Evolutionary conservation across 2,797 vertebrate species (phyloP).

Genomic region (Gypaetus barbatus): DNA sequence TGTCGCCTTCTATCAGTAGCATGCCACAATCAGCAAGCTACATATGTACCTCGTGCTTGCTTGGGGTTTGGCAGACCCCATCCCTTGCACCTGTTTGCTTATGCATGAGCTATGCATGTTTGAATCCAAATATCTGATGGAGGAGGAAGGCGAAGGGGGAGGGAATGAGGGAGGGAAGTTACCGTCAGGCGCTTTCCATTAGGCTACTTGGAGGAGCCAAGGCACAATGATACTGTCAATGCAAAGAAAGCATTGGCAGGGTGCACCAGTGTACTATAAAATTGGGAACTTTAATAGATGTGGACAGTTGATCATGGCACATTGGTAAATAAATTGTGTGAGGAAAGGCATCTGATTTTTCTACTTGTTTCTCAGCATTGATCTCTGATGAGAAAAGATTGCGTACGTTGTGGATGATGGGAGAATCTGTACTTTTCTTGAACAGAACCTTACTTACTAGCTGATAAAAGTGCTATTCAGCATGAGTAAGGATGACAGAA

Average conservation of each 20-base stretch:
- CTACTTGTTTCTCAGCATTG: not conserved
- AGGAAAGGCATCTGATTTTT: not conserved
- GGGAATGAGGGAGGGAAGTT: not conserved
- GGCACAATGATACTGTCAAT: not conserved
- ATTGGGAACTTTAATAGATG: not conserved
- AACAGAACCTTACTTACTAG: not conserved
- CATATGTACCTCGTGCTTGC: constrained; percentile 75
- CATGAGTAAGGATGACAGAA: not conserved
- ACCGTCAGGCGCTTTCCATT: constrained; percentile 28
- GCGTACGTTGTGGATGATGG: not conserved
- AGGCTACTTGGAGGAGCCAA: not conserved
- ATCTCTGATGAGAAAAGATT: not conserved
- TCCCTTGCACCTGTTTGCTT: constrained; percentile 80
- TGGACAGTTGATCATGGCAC: not conserved
- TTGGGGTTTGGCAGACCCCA: constrained; percentile 64
- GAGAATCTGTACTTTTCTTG: not conserved
- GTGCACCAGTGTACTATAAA: not conserved
- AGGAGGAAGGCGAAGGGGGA: not conserved
- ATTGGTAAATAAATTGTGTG: not conserved
- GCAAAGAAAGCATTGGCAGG: not conserved
- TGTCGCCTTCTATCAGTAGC: constrained; percentile 73
- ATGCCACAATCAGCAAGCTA: constrained; percentile 72
- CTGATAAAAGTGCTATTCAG: not conserved
- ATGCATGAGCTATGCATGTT: constrained; percentile 76
- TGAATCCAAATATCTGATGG: constrained; percentile 63